phyloP scores from a whole-genome alignment of 1,140 invertebrate species.

The Drosophila nigrodunni region DNA sequence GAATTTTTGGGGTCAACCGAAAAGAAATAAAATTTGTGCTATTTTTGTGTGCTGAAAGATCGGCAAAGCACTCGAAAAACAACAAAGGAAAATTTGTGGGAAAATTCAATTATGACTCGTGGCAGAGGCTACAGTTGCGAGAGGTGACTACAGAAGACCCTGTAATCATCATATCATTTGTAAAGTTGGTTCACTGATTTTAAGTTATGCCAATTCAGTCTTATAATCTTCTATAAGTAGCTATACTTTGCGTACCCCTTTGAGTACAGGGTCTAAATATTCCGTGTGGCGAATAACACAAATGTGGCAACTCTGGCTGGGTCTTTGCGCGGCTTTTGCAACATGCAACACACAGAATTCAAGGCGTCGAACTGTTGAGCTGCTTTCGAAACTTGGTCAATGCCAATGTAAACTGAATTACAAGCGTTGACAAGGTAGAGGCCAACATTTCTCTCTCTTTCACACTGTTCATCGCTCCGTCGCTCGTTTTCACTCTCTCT shows the following conservation, averaged over 20 bases:
- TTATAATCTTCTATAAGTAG: too few relatives aligned
- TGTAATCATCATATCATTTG: too few relatives aligned
- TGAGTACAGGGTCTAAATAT: slow-evolving; percentile 39
- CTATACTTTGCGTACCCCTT: too few relatives aligned
- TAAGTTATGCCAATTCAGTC: too few relatives aligned
- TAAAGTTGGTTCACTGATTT: too few relatives aligned
- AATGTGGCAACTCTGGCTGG: slow-evolving; percentile 33
- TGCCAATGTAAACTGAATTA: slow-evolving; percentile 20
- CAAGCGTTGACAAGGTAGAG: slow-evolving; percentile 58
- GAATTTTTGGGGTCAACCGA: not conserved
- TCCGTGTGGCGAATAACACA: slow-evolving; percentile 53
- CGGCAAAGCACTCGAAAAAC: not conserved
- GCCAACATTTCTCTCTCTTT: slow-evolving; percentile 30
- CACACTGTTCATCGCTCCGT: too few relatives aligned
- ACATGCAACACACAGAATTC: slow-evolving; percentile 2
- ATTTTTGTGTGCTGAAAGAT: slow-evolving; percentile 40
- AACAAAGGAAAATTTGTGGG: slow-evolving; percentile 25
- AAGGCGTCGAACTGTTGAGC: slow-evolving; percentile 51
- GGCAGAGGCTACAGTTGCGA: too few relatives aligned
- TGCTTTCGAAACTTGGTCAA: slow-evolving; percentile 45
- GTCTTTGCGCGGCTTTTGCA: not conserved
- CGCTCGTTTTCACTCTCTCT: not conserved
- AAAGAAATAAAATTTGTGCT: not conserved
- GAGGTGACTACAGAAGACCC: too few relatives aligned
- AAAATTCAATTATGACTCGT: slow-evolving; percentile 71